Evolutionary conservation across 2,113 vertebrate genomes (phyloP).

Genomic region (Vombatus ursinus): DNA sequence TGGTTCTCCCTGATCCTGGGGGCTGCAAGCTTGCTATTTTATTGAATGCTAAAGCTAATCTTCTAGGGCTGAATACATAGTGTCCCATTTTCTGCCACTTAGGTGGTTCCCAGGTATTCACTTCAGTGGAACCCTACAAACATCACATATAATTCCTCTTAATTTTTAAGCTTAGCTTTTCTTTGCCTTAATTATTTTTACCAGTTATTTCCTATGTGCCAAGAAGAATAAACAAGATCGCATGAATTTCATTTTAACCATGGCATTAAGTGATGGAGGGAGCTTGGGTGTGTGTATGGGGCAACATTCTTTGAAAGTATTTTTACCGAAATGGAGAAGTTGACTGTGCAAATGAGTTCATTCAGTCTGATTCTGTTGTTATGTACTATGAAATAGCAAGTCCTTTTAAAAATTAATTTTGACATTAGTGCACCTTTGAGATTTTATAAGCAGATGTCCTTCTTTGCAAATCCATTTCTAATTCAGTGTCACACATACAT

Average conservation of each 20-base stretch:
- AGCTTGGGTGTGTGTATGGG: neutral
- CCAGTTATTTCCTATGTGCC: neutral
- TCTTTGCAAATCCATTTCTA: constrained; percentile 15
- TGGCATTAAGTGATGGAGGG: neutral
- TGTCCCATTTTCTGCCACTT: constrained; percentile 32
- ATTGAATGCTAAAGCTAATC: constrained; percentile 20
- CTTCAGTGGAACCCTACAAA: neutral
- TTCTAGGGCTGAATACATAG: neutral
- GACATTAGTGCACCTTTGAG: neutral
- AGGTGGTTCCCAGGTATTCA: neutral
- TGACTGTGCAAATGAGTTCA: neutral
- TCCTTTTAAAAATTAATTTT: constrained; percentile 42
- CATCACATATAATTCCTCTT: constrained; percentile 16
- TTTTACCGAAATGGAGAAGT: neutral
- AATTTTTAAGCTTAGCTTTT: constrained; percentile 13
- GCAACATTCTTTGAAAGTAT: constrained; percentile 32
- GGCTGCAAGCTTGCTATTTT: constrained; percentile 33
- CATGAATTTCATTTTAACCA: constrained; percentile 26
- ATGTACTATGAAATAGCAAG: constrained; percentile 20
- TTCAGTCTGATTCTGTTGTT: neutral
- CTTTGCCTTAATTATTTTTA: neutral
- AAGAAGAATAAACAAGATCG: neutral
- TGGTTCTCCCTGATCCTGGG: neutral
- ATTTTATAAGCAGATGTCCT: constrained; percentile 27
- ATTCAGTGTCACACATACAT: neutral